Evolutionary conservation across 1,140 invertebrate species (phyloP).

Genomic region (Gonioctena quinquepunctata): DNA sequence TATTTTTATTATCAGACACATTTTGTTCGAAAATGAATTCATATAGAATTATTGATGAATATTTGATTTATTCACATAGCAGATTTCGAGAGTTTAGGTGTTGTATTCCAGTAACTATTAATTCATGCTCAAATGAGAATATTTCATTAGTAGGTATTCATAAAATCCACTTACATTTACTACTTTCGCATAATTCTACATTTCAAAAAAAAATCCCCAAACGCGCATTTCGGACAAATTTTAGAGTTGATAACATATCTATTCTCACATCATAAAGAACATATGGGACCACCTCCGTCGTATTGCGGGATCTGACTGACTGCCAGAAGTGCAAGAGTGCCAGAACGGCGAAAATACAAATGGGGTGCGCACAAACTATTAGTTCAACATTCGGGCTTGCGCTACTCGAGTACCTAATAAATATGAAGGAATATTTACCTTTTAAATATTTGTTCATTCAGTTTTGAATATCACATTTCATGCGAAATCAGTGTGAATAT

Average conservation of each 20-base stretch:
- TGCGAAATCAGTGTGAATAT: too few relatives aligned
- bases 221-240: background rate
- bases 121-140: too few relatives aligned
- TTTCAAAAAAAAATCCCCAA: background rate
- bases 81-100: too few relatives aligned
- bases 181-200: background rate
- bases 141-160: too few relatives aligned
- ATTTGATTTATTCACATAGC: too few relatives aligned
- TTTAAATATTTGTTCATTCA: background rate
- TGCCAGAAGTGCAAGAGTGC: background rate
- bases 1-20: too few relatives aligned
- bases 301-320: background rate
- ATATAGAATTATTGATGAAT: too few relatives aligned
- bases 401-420: background rate
- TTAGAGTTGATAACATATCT: background rate
- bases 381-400: background rate
- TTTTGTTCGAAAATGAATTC: too few relatives aligned
- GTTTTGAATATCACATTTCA: too few relatives aligned
- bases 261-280: too few relatives aligned
- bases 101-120: too few relatives aligned
- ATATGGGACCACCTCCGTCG: background rate
- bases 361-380: background rate
- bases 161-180: background rate
- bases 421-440: background rate
- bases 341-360: constrained; percentile 4